Evolutionary conservation across 2,888 invertebrate genomes (phyloP), one percentile per base, ranked within the genome.

Genomic region (Yponomeuta sedellus): DNA sequence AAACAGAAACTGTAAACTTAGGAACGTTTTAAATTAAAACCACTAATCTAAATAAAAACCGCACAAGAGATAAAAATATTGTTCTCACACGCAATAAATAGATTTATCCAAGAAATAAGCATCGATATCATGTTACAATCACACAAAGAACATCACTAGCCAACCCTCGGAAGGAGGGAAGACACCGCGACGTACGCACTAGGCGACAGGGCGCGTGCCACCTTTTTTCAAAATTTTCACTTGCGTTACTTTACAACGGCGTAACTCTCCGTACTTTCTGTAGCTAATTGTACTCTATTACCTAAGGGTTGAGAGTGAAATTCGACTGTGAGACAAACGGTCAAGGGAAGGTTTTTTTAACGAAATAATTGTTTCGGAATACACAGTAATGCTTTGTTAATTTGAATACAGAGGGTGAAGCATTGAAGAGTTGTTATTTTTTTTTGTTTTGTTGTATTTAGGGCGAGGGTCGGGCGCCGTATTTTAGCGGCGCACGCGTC

Each of bases 341-440:
- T 70, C 67, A 75, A 74, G 72, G 73, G 75, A 74, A 76, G 70
- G 44, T 73, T 74, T 71, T 73, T 77, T 78, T 76, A 80, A 82
- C 79, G 79, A 82, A 85, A 86, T 86, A 86, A 86, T 87, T 85
- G 82, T 81, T 81, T 80, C 74, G 80, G 80, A 85, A 86, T 83
- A 85, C 82, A 79, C 80, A 78, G 84, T 88, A 89, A 88, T 89
- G 89, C 84, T 88, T 87, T 89, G 89, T 89, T 88, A 88, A 90
- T 90, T 90, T 89, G 86, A 90, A 90, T 90, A 87, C 74, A 64
- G 76, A 78, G 80, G 86, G 82, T 74, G 75, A 72, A 76, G 74
- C 78, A 78, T 76, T 44, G 63, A 11, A 34, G 62, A 19, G 44
- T 16, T 52, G 44, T 52, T n/a, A 76, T 77, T 77, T 77, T 73